Evolutionary conservation across 2,797 vertebrate genomes (phyloP), one percentile per base, ranked within the genome.

Genomic region (Hemibagrus guttatus): DNA sequence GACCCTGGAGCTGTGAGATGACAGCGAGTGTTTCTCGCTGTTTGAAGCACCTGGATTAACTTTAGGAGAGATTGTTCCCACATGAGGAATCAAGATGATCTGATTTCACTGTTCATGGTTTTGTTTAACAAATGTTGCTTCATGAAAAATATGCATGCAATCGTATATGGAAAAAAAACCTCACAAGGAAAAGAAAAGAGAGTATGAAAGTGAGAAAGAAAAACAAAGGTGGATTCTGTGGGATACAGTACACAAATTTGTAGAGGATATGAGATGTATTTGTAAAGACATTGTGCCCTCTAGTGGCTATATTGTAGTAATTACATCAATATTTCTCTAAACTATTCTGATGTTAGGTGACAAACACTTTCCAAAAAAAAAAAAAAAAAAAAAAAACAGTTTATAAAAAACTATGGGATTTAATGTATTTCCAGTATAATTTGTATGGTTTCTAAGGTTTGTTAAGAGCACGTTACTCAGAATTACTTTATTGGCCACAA

Each of bases 281-380:
- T 83, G 66, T 49, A 46, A 78, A 79, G 13, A 59, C 85, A 76
- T 92, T 76, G 91, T 92, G 92, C 93, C 93, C 91, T 87, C 91
- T 59, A 89, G 92, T 93, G 95, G 28, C 58, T 35, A 28, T 11
- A 64, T 4, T 35, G 4, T 7, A n/a, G 17, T 68, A 35, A 81
- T 16, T 85, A 78, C 86, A 66, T 0, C 19, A 49, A 8, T 6
- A 3, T 52, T 66, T 21, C 9, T 14, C 19, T 31, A 19, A 66
- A 49, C 42, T 23, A n/a, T n/a, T 11, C 6, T 59, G 21, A n/a
- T 64, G 7, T 49, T 28, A 16, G 6, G 3, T 63, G 17, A 63
- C 16, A 31, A 17, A 39, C 26, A 28, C 14, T 54, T 76, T 54
- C 35, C 4, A 39, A 39, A 39, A 39, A 4, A 4, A 39, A 39